These are phyloP conservation scores for Micronycteris hirsuta DNA, from an alignment of 2,113 vertebrate species.

Conservation along the genomic window DNA sequence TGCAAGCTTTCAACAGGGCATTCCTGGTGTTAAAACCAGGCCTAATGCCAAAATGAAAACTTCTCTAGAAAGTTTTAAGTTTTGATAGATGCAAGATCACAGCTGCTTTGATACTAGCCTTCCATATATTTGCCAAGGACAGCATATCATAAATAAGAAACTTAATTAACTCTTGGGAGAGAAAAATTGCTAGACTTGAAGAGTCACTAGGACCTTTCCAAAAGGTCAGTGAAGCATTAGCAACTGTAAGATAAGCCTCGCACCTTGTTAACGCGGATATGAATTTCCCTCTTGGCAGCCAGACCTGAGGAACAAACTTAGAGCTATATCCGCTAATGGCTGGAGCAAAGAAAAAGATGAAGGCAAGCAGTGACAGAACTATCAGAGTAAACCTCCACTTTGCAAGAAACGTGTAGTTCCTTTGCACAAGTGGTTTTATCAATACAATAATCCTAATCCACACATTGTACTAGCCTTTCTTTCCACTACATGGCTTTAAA, in stretches of 20 bases:
- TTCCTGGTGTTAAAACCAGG: constrained; percentile 20
- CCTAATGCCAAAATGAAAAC: constrained; percentile 44
- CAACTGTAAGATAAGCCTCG: constrained; percentile 69
- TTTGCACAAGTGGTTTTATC: neutral
- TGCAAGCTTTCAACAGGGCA: constrained; percentile 17
- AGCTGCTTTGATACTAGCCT: constrained; percentile 51
- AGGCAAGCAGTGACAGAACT: neutral
- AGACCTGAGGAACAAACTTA: constrained; percentile 37
- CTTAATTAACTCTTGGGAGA: constrained; percentile 58
- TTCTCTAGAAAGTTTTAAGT: constrained; percentile 58
- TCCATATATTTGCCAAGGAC: constrained; percentile 50
- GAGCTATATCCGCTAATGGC: constrained; percentile 26
- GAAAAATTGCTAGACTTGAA: constrained; percentile 59
- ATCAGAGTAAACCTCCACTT: neutral
- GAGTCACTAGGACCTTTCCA: constrained; percentile 39
- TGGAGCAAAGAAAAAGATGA: neutral
- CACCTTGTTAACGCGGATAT: constrained; percentile 64
- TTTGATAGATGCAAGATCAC: constrained; percentile 56
- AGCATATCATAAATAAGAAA: constrained; percentile 64
- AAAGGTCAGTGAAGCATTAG: constrained; percentile 72
- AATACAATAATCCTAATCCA: neutral
- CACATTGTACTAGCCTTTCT: neutral
- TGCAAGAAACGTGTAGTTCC: neutral
- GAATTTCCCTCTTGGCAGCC: constrained; percentile 64
- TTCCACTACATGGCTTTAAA: neutral